Percentiles rank a stretch among this genome's conserved stretches.
Evolutionary conservation across 2,113 vertebrate genomes (phyloP).

Genomic region (Calidris pugnax): DNA sequence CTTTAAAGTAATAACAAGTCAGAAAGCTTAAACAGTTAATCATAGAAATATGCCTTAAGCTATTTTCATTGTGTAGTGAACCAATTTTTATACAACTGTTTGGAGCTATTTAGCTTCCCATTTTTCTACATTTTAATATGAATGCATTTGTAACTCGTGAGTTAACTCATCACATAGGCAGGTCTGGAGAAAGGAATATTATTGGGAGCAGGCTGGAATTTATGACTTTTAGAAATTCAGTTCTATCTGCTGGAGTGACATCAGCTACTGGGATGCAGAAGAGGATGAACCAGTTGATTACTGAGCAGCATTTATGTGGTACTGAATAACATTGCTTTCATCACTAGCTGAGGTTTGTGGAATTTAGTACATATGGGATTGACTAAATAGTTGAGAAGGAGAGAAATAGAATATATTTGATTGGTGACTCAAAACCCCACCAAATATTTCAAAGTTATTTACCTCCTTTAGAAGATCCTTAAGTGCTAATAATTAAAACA

Average conservation of each 20-base stretch:
- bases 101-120: neutral
- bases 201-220: neutral
- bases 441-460: neutral
- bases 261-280: neutral
- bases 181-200: neutral
- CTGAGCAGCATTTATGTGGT: neutral
- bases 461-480: neutral
- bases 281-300: neutral
- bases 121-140: neutral
- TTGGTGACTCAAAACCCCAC: neutral
- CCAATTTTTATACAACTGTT: neutral
- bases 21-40: neutral
- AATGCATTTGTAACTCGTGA: neutral
- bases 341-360: neutral
- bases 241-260: neutral
- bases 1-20: neutral
- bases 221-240: neutral
- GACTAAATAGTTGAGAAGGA: neutral
- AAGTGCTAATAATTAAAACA: neutral
- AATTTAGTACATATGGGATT: neutral
- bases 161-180: neutral
- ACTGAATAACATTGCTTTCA: neutral
- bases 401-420: neutral
- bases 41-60: neutral
- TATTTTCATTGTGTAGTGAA: neutral